Percentiles rank a stretch among this genome's conserved stretches.
Conservation (phyloP, 2,113 vertebrate genomes). For the Halcyon senegalensis region DNA sequence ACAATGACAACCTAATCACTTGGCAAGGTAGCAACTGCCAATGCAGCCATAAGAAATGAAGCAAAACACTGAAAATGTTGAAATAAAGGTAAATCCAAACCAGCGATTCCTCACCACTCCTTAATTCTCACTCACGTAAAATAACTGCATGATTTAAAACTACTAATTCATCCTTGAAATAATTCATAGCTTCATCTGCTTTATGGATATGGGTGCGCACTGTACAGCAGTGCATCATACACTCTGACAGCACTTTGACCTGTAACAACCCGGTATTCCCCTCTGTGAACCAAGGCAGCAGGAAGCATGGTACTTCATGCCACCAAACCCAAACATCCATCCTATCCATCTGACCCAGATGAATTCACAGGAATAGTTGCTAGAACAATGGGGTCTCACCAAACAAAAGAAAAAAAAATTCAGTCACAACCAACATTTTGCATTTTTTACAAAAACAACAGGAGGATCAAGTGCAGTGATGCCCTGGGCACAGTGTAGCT, state of each 20-base stretch:
- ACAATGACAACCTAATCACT: accelerated
- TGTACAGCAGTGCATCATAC: accelerated
- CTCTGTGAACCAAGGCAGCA: neutral
- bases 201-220: accelerated
- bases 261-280: accelerated
- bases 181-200: neutral
- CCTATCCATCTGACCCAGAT: neutral
- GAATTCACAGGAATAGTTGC: neutral
- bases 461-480: accelerated
- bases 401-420: neutral
- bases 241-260: too few relatives aligned
- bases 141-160: neutral
- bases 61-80: neutral
- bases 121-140: neutral
- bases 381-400: neutral
- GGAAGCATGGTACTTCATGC: neutral
- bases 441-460: neutral
- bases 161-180: neutral
- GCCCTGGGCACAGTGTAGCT: too few relatives aligned
- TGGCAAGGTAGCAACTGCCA: neutral
- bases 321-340: neutral
- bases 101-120: neutral
- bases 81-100: neutral
- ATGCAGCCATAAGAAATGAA: neutral
- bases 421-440: neutral